A percentile compares a stretch with the other conserved stretches of the same genome.
These are phyloP conservation scores for Cantharis flavilabris DNA, from an alignment of 2,888 invertebrate species.

Conservation along the genomic window DNA sequence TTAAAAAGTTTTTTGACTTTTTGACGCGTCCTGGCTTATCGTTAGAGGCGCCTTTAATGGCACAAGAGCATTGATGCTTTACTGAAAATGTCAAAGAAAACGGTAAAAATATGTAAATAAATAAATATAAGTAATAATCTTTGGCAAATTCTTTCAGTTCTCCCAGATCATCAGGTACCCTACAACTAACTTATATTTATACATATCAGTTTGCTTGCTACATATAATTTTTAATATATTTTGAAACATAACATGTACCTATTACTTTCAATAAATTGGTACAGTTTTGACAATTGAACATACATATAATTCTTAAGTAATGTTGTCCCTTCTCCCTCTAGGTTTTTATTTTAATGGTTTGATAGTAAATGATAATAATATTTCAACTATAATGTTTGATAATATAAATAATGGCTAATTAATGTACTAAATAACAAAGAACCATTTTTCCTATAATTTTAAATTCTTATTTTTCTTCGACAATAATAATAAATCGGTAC, in stretches of 20 bases:
- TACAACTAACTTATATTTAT: too few species aligned
- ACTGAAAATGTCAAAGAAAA: neutral
- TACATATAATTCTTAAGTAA: too few species aligned
- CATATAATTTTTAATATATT: neutral
- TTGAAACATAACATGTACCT: neutral
- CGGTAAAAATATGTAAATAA: too few species aligned
- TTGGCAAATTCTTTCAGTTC: neutral
- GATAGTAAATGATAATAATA: too few species aligned
- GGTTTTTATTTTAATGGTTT: too few species aligned
- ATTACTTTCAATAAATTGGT: too few species aligned
- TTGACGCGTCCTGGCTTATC: neutral
- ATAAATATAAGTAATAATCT: neutral
- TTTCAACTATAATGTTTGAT: neutral
- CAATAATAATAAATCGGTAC: too few species aligned
- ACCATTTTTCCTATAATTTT: too few species aligned
- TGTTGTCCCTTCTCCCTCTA: too few species aligned
- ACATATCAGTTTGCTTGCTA: too few species aligned
- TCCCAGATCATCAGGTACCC: neutral
- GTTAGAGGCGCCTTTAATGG: neutral
- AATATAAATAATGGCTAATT: too few species aligned
- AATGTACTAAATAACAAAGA: too few species aligned
- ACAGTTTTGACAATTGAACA: neutral
- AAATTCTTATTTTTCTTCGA: neutral
- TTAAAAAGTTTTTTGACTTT: neutral
- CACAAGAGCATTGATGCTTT: neutral